A percentile compares a stretch with the other conserved stretches of the same genome.
These are phyloP conservation scores for Phyllotreta cruciferae DNA, from an alignment of 2,888 invertebrate species.

Conservation along the genomic window DNA sequence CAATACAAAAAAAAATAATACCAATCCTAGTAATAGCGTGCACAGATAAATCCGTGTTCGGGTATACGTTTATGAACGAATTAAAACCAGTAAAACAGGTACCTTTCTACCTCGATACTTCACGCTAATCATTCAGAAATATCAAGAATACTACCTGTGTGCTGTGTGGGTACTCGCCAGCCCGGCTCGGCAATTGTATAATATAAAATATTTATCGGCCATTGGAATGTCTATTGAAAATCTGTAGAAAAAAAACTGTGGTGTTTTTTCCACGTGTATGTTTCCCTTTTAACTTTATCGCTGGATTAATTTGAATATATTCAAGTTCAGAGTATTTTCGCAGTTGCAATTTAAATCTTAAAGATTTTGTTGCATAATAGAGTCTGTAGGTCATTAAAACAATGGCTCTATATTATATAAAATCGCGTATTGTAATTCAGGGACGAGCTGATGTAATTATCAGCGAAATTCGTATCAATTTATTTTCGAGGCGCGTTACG, in stretches of 20 bases:
- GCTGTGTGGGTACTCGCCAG: constrained; percentile 3
- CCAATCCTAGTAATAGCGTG: constrained; percentile 10
- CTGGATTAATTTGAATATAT: no score
- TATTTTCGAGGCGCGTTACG: no score
- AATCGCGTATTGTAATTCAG: no score
- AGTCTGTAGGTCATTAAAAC: no score
- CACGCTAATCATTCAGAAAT: constrained; percentile 21
- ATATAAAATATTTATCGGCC: constrained; percentile 7
- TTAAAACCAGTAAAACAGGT: constrained; percentile 21
- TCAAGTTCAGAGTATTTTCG: no score
- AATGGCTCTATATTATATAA: no score
- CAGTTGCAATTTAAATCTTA: no score
- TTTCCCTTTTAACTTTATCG: no score
- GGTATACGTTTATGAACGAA: constrained; percentile 14
- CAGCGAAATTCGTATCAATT: no score
- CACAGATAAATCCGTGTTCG: constrained; percentile 13
- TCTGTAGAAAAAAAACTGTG: background rate
- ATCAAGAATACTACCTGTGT: constrained; percentile 20
- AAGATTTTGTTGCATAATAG: no score
- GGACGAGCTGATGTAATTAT: no score
- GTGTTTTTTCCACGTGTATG: no score
- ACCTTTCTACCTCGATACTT: constrained; percentile 20
- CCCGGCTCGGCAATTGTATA: constrained; percentile 1
- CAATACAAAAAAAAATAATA: constrained; percentile 1
- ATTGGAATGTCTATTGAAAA: constrained; percentile 1